phyloP scores from a whole-genome alignment of 2,113 vertebrate genomes.

The Pavo muticus region DNA sequence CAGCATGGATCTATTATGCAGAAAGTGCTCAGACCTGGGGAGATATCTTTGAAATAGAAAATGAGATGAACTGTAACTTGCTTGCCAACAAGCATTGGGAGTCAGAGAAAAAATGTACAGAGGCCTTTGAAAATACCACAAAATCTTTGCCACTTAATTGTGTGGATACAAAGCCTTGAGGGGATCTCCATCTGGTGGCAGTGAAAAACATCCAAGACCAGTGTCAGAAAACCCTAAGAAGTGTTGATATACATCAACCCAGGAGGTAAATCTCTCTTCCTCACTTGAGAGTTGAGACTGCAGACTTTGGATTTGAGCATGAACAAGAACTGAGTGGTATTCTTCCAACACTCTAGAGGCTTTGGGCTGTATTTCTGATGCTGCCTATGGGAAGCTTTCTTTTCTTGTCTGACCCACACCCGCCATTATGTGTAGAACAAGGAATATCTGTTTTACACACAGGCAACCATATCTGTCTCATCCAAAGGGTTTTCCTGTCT shows the following conservation, averaged over 20 bases:
- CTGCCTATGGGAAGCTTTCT: not conserved
- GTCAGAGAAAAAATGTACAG: not conserved
- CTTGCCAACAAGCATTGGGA: not conserved
- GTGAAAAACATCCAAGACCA: not conserved
- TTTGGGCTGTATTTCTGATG: not conserved
- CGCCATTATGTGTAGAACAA: not conserved
- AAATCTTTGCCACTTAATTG: not conserved
- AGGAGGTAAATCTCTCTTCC: not conserved
- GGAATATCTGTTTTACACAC: not conserved
- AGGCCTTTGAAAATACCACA: not conserved
- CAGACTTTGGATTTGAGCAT: not conserved
- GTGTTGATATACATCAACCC: not conserved
- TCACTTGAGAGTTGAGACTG: rapidly evolving
- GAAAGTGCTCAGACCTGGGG: not conserved
- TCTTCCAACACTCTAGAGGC: not conserved
- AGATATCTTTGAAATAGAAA: not conserved
- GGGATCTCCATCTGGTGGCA: not conserved
- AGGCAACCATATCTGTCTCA: not conserved
- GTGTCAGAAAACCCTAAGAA: not conserved
- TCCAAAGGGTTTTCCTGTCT: not conserved
- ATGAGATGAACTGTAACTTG: not conserved
- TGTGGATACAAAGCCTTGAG: not conserved
- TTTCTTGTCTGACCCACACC: not conserved
- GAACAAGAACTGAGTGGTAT: not conserved
- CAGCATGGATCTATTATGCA: rapidly evolving